phyloP scores from a whole-genome alignment of 2,113 vertebrate genomes.

The Toxotes chatareus region DNA sequence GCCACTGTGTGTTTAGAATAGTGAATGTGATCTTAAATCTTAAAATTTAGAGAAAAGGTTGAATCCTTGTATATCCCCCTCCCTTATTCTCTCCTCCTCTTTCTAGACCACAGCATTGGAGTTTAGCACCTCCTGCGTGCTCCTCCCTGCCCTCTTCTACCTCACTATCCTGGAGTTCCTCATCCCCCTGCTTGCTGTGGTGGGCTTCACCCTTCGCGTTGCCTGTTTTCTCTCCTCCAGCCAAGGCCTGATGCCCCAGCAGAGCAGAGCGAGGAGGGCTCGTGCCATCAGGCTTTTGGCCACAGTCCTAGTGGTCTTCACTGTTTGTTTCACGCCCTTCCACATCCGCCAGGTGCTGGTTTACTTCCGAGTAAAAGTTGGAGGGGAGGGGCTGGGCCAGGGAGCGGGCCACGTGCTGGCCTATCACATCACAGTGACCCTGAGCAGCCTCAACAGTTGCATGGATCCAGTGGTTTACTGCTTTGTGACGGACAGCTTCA shows the following conservation, averaged over 20 bases:
- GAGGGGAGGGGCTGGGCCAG: conserved; percentile 67
- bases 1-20: too few species aligned
- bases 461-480: conserved; percentile 98
- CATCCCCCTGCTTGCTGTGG: conserved; percentile 91
- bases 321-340: conserved; percentile 95
- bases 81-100: conserved; percentile 9
- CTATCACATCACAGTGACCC: conserved; percentile 92
- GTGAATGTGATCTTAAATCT: too few species aligned
- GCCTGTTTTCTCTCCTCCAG: conserved; percentile 89
- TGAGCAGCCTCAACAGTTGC: conserved; percentile 97
- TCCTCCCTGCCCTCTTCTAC: conserved; percentile 88
- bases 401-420: conserved; percentile 83
- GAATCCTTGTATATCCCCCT: too few species aligned
- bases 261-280: conserved; percentile 89
- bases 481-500: conserved; percentile 96
- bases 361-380: conserved; percentile 84
- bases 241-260: conserved; percentile 88
- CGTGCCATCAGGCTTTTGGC: conserved; percentile 91
- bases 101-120: conserved; percentile 84
- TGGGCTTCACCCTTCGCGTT: conserved; percentile 90
- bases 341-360: conserved; percentile 90
- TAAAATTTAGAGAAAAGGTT: too few species aligned
- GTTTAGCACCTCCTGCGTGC: conserved; percentile 70
- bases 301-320: conserved; percentile 92
- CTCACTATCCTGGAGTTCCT: conserved; percentile 93